These are phyloP conservation scores for Drosophila rubida DNA, from an alignment of 2,888 invertebrate species.

Conservation along the genomic window DNA sequence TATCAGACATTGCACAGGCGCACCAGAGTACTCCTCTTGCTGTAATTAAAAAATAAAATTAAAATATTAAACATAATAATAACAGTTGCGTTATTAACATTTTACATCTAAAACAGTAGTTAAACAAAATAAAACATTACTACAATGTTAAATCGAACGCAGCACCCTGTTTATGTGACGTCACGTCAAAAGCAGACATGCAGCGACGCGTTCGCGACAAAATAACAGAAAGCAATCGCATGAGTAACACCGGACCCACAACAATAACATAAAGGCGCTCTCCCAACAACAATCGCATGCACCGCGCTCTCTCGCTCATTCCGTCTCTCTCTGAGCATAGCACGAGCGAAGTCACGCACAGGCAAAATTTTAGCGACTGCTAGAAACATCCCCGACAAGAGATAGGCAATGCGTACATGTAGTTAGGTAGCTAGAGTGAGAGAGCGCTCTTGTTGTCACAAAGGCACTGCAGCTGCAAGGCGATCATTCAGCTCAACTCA, in stretches of 20 bases:
- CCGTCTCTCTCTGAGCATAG: conserved; percentile 13
- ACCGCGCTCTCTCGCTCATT: neutral
- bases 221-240: conserved; percentile 32
- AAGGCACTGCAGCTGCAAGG: conserved; percentile 14
- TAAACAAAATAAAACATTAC: no score
- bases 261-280: conserved; percentile 20
- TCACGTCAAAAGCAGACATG: conserved; percentile 62
- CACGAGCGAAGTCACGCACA: conserved; percentile 28
- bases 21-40: conserved; percentile 96
- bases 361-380: neutral
- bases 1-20: conserved; percentile 92
- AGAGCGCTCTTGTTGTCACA: no score
- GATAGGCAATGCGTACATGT: neutral
- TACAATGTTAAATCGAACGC: no score
- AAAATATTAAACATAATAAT: neutral
- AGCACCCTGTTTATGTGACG: conserved; percentile 65
- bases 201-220: conserved; percentile 52
- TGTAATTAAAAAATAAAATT: conserved; percentile 80
- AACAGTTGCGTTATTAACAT: no score
- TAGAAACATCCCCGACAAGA: conserved; percentile 44
- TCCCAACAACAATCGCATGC: conserved; percentile 9
- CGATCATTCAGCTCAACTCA: neutral
- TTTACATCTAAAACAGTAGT: no score
- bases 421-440: neutral
- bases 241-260: conserved; percentile 33